A percentile compares a stretch with the other conserved stretches of the same genome.
These are phyloP conservation scores for Macrobrachium nipponense DNA, from an alignment of 1,140 invertebrate species.

Conservation along the genomic window DNA sequence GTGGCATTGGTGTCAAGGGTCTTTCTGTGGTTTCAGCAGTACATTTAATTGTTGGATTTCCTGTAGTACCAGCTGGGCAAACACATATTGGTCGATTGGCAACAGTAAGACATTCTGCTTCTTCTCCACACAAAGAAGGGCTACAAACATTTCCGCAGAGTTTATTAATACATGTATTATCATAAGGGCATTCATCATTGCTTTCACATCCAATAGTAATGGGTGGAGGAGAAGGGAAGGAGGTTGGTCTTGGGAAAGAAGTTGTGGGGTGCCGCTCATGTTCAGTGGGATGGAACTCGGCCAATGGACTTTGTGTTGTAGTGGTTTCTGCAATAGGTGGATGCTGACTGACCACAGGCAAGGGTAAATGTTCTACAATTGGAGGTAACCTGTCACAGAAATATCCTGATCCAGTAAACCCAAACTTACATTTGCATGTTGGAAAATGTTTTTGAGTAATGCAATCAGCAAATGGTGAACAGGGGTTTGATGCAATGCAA, in stretches of 20 bases:
- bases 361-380: slow-evolving; percentile 79
- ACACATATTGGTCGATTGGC: slow-evolving; percentile 80
- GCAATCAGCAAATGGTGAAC: slow-evolving; percentile 66
- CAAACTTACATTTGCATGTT: slow-evolving; percentile 66
- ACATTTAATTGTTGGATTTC: slow-evolving; percentile 86
- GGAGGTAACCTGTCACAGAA: slow-evolving; percentile 46
- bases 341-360: neutral
- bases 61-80: slow-evolving; percentile 87
- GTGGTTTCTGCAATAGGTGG: slow-evolving; percentile 25
- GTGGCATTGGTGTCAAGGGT: slow-evolving; percentile 62
- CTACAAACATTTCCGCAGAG: slow-evolving; percentile 75
- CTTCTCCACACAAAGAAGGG: slow-evolving; percentile 69
- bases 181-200: slow-evolving; percentile 87
- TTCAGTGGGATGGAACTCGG: slow-evolving; percentile 38
- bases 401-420: slow-evolving; percentile 67
- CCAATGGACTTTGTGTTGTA: slow-evolving; percentile 27
- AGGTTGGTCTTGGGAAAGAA: slow-evolving; percentile 24
- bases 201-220: slow-evolving; percentile 83
- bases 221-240: slow-evolving; percentile 3
- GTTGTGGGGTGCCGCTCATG: slow-evolving; percentile 12
- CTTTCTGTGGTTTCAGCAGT: slow-evolving; percentile 69
- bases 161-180: slow-evolving; percentile 85
- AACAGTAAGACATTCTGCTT: slow-evolving; percentile 74
- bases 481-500: slow-evolving; percentile 60
- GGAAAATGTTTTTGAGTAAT: slow-evolving; percentile 65